Conservation (phyloP, 2,888 invertebrate genomes). For the Temnothorax unifasciatus region DNA sequence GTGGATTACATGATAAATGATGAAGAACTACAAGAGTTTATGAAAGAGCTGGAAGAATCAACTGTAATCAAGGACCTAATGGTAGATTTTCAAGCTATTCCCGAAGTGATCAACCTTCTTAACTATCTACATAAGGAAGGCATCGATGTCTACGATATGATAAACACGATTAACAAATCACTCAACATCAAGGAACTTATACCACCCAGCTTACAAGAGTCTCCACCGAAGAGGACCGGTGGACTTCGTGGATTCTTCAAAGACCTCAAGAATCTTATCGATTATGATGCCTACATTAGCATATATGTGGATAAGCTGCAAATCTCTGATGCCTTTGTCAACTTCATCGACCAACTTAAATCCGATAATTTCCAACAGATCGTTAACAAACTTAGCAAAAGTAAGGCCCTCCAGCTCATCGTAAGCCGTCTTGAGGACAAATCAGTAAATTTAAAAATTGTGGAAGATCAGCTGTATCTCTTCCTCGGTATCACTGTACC, state of each 20-base stretch:
- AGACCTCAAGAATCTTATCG: constrained; percentile 76
- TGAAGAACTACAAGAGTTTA: constrained; percentile 69
- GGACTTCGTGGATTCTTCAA: constrained; percentile 76
- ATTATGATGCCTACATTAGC: constrained; percentile 76
- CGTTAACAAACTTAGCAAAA: constrained; percentile 59
- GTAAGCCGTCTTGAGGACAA: constrained; percentile 63
- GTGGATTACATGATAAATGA: constrained; percentile 70
- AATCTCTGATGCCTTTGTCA: constrained; percentile 75
- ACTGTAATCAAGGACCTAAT: constrained; percentile 75
- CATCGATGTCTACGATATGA: constrained; percentile 66
- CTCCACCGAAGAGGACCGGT: constrained; percentile 19
- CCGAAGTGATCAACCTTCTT: constrained; percentile 73
- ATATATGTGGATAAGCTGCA: constrained; percentile 78
- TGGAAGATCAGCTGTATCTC: constrained; percentile 69
- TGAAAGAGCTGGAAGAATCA: constrained; percentile 59
- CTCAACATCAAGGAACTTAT: constrained; percentile 62
- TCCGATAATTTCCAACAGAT: constrained; percentile 75
- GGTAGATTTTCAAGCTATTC: constrained; percentile 74
- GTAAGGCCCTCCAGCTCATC: constrained; percentile 26
- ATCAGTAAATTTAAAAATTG: constrained; percentile 68
- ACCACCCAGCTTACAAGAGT: neutral
- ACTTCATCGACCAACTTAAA: constrained; percentile 72
- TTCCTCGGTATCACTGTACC: constrained; percentile 69
- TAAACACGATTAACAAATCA: constrained; percentile 76
- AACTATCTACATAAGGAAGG: constrained; percentile 76